Conservation (phyloP, 2,113 vertebrate genomes). For the Hippocampus zosterae region DNA sequence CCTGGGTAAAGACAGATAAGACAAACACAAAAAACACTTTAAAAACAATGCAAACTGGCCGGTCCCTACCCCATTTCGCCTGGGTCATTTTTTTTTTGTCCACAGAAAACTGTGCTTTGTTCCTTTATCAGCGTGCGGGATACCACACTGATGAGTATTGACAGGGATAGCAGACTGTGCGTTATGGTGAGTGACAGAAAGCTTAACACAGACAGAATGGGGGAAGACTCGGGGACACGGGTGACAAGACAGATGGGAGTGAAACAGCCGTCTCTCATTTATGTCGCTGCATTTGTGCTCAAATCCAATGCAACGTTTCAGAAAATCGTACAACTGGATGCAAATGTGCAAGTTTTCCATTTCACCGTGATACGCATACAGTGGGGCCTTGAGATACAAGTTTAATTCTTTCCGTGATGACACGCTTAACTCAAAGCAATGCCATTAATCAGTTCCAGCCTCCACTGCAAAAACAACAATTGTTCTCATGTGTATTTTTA, state of each 20-base stretch:
- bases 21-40: constrained; percentile 35
- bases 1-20: constrained; percentile 54
- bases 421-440: too few species aligned
- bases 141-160: constrained; percentile 50
- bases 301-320: background rate
- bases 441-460: too few species aligned
- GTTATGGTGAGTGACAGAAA: constrained; percentile 19
- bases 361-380: background rate
- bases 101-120: constrained; percentile 40
- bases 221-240: background rate
- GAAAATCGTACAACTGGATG: constrained; percentile 6
- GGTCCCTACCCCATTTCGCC: constrained; percentile 16
- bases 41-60: constrained; percentile 35
- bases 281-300: background rate
- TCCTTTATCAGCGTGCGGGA: constrained; percentile 39
- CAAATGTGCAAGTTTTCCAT: constrained; percentile 6
- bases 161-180: constrained; percentile 37
- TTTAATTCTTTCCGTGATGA: too few species aligned
- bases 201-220: constrained; percentile 15
- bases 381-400: too few species aligned
- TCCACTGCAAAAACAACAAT: too few species aligned
- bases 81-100: constrained; percentile 14
- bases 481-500: too few species aligned
- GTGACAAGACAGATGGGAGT: constrained; percentile 17
- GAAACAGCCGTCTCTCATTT: background rate